Percentiles rank a stretch among this genome's conserved stretches.
Evolutionary conservation across 2,888 invertebrate species (phyloP).

Genomic region (Anodontia alba): DNA sequence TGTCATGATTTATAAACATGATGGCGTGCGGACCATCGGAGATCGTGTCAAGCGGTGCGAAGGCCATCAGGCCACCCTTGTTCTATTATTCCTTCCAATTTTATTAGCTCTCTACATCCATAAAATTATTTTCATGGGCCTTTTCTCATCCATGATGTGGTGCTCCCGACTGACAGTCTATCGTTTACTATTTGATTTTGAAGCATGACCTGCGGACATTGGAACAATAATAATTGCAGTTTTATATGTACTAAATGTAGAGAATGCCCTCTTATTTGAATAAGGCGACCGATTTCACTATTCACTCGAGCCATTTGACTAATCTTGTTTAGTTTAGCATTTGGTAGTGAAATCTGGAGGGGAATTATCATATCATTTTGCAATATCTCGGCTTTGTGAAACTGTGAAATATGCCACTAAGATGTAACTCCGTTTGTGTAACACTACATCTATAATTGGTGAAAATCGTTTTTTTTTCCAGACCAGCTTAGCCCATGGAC

Average conservation of each 20-base stretch:
- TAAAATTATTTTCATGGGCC: slow-evolving; percentile 49
- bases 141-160: slow-evolving; percentile 32
- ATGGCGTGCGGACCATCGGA: slow-evolving; percentile 16
- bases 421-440: background rate
- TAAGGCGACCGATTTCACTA: slow-evolving; percentile 38
- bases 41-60: slow-evolving; percentile 51
- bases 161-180: slow-evolving; percentile 21
- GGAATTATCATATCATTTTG: slow-evolving; percentile 26
- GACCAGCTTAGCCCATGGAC: no score
- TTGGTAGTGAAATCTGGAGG: slow-evolving; percentile 23
- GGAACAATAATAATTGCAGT: slow-evolving; percentile 53
- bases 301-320: slow-evolving; percentile 49
- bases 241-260: slow-evolving; percentile 54
- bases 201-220: slow-evolving; percentile 40
- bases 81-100: slow-evolving; percentile 34
- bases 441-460: no score
- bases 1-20: background rate
- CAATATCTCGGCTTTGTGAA: background rate
- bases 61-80: slow-evolving; percentile 26
- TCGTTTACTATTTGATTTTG: background rate
- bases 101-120: slow-evolving; percentile 41
- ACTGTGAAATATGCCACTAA: background rate
- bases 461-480: no score
- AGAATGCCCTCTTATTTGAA: slow-evolving; percentile 36
- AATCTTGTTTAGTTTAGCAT: slow-evolving; percentile 59